phyloP scores from a whole-genome alignment of 2,797 vertebrate genomes.

The Anolis apletophallus region DNA sequence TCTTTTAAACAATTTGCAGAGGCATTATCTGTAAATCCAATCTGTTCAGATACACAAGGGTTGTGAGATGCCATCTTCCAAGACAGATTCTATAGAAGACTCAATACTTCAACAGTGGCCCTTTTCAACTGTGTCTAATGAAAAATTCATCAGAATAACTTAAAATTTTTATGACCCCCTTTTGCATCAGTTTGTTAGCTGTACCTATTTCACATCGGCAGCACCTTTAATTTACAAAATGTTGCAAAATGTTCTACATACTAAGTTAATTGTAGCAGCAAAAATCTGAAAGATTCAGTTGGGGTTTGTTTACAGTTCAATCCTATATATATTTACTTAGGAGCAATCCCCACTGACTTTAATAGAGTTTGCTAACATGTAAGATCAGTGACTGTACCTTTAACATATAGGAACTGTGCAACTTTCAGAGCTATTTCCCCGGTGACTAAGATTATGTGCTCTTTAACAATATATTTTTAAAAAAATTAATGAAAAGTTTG shows the following conservation, averaged over 20 bases:
- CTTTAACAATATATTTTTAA: neutral
- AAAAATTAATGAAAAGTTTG: slow-evolving; percentile 60
- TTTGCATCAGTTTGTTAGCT: slow-evolving; percentile 78
- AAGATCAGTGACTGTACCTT: neutral
- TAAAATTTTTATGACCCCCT: slow-evolving; percentile 85
- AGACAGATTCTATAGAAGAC: slow-evolving; percentile 77
- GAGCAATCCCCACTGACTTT: neutral
- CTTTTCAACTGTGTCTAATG: slow-evolving; percentile 83
- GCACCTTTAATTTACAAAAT: slow-evolving; percentile 75
- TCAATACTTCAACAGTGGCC: slow-evolving; percentile 76
- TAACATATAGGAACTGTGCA: slow-evolving; percentile 41
- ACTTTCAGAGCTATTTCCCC: slow-evolving; percentile 48
- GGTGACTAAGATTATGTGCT: slow-evolving; percentile 8
- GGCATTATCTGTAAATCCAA: slow-evolving; percentile 36
- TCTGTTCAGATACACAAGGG: slow-evolving; percentile 54
- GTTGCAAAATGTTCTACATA: slow-evolving; percentile 68
- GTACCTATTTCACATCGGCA: slow-evolving; percentile 73
- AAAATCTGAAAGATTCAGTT: slow-evolving; percentile 27
- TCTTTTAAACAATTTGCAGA: slow-evolving; percentile 41
- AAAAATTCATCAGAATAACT: slow-evolving; percentile 87
- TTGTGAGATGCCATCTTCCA: slow-evolving; percentile 67
- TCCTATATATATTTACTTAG: neutral
- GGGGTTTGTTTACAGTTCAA: slow-evolving; percentile 43
- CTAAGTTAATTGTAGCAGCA: slow-evolving; percentile 52
- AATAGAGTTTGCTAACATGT: neutral